Conservation (phyloP, 2,888 invertebrate species). For the Agrochola litura region DNA sequence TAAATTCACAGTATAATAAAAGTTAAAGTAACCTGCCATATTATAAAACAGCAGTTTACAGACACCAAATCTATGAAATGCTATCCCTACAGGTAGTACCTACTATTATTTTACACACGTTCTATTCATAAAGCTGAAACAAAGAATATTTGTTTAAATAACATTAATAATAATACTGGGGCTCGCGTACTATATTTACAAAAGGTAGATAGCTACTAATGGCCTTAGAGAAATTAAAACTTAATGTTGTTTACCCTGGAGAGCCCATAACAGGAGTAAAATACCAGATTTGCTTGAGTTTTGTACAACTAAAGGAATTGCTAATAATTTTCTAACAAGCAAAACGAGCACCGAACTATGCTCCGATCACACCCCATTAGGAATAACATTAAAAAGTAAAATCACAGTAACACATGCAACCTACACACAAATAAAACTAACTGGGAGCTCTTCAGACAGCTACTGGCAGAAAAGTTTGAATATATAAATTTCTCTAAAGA, state of each 20-base stretch:
- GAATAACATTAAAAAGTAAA: conserved; percentile 7
- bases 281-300: conserved; percentile 10
- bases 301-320: background rate
- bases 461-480: background rate
- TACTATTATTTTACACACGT: conserved; percentile 21
- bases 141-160: conserved; percentile 30
- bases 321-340: conserved; percentile 6
- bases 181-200: background rate
- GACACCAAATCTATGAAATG: background rate
- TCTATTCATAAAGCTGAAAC: conserved; percentile 50
- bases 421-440: conserved; percentile 12
- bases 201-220: background rate
- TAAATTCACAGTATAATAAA: conserved; percentile 32
- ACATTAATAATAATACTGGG: background rate
- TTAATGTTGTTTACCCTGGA: too few species aligned
- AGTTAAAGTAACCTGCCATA: background rate
- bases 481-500: conserved; percentile 4
- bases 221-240: background rate
- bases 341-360: conserved; percentile 18
- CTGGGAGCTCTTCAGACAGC: conserved; percentile 16
- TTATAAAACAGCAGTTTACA: conserved; percentile 4
- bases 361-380: conserved; percentile 9
- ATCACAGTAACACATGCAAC: conserved; percentile 4
- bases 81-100: conserved; percentile 5
- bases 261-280: background rate